Base-by-base conservation (phyloP, 2,113 vertebrate species). In the Neodontobutis hainanensis region DNA sequence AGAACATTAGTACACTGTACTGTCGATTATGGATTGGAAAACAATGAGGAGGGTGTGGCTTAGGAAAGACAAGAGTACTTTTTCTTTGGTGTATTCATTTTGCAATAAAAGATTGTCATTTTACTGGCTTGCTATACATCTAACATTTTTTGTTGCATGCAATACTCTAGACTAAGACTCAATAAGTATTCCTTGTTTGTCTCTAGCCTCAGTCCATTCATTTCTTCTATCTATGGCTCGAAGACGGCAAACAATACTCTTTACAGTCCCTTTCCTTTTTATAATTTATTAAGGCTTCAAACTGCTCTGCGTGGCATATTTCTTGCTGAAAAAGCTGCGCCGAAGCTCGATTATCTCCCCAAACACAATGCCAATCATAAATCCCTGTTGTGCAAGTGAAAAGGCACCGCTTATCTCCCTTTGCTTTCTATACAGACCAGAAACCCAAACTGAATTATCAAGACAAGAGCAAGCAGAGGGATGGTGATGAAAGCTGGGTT, bases 361-460 rank as follows among this genome's bases (percentile, higher is more conserved):
- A 82, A 85, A 87, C 85, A 84, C 79, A 89, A 90, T 85, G 85
- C 80, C 80, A 89, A 87, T 90, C 85, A 80, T 50, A 84, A 87
- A 83, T 80, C 82, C 80, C 77, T 68, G 80, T 81, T 75, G 84
- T 82, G 80, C 67, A 85, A 77, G 58, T 53, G 80, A 80, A 61
- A 81, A 81, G 74, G 75, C 78, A 59, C 0, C 52, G 71, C 59
- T 85, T 91, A 92, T 92, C 91, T 90, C 70, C 66, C 83, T 77
- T 81, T 74, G 64, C 70, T 77, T 73, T 65, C 27, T 35, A 47
- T 32, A 11, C 65, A 81, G 87, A 89, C 88, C 89, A 78, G 82
- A 60, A 81, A 46, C 43, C 66, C 8, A 82, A 84, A 86, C 75
- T 79, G 83, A 90, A 85, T 88, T 81, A 83, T 74, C 73, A 60